A percentile compares a stretch with the other conserved stretches of the same genome.
These are phyloP conservation scores for Pogonognathellus flavescens DNA, from an alignment of 1,140 invertebrate species.

Conservation along the genomic window DNA sequence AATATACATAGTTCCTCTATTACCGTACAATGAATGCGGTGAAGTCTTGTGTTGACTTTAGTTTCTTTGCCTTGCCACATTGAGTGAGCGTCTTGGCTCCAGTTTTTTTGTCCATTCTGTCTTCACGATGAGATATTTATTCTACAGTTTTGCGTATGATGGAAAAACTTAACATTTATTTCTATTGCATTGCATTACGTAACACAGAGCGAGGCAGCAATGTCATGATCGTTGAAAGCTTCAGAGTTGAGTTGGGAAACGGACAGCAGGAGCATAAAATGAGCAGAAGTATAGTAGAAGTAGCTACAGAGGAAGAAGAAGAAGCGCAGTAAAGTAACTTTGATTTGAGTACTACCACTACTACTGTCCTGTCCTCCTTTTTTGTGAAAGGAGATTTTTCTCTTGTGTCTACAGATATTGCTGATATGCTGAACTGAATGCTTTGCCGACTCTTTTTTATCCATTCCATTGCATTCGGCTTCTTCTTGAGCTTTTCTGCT, in stretches of 20 bases:
- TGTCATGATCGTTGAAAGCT: constrained; percentile 35
- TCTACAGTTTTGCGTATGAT: constrained; percentile 38
- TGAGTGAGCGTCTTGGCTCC: constrained; percentile 10
- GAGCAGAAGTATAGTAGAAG: too few species aligned
- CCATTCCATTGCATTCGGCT: constrained; percentile 18
- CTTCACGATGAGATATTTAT: constrained; percentile 37
- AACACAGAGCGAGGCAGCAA: constrained; percentile 1
- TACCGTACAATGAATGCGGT: background rate
- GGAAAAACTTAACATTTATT: constrained; percentile 30
- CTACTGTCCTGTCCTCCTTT: constrained; percentile 2
- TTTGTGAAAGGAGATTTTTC: constrained; percentile 6
- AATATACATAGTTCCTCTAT: background rate
- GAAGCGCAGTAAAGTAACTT: constrained; percentile 9
- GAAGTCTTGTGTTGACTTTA: background rate
- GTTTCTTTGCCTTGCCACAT: background rate
- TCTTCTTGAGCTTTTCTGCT: constrained; percentile 2
- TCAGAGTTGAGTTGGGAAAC: constrained; percentile 24
- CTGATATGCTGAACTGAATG: constrained; percentile 18
- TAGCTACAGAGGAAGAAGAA: too few species aligned
- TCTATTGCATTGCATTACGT: constrained; percentile 25
- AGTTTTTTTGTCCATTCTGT: constrained; percentile 31
- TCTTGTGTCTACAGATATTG: background rate
- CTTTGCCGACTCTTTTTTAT: constrained; percentile 37
- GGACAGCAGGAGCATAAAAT: background rate
- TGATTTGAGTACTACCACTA: constrained; percentile 14